Evolutionary conservation across 2,888 invertebrate genomes (phyloP), one percentile per base, ranked within the genome.

Genomic region (Phengaris alcon): DNA sequence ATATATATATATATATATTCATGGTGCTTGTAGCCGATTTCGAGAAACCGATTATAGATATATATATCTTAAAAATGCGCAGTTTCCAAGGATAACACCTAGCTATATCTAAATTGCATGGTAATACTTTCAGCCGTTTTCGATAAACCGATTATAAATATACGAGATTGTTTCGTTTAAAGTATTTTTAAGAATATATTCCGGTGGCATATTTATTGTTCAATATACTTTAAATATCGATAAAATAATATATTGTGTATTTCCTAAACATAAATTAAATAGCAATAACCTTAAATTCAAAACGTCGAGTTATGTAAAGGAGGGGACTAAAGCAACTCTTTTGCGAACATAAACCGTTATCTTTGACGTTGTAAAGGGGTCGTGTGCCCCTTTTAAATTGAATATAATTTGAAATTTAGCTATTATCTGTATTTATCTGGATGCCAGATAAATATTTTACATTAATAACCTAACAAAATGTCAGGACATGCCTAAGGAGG

Each of bases 301-400:
- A 82, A 85, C 85, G 81, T 83, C 84, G 86, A 86, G 87, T 89
- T 90, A 89, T 90, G 90, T 87, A 88, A 90, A 90, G 81, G 83
- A 84, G 85, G 84, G 84, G 82, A 87, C 89, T 89, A 88, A 89
- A 90, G 88, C 89, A 90, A 90, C 89, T 88, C 85, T 83, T 82
- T 82, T 84, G 84, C 77, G 83, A 82, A 84, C 85, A 85, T 88
- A 86, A 88, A 88, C 81, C 84, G 85, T 84, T 90, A 89, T 90
- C 88, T 84, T 85, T 82, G 83, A 83, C 84, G n/a, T 83, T 81
- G 81, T 80, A 83, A 83, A 81, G 81, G 81, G 81, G 81, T 79
- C 79, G 76, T 78, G 76, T 81, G 79, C 76, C 77, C 78, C 77
- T 51, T 48, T 74, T 73, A 52, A 51, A 44, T 73, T 75, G 73